Conservation (phyloP, 2,113 vertebrate genomes). For the Podiceps cristatus region DNA sequence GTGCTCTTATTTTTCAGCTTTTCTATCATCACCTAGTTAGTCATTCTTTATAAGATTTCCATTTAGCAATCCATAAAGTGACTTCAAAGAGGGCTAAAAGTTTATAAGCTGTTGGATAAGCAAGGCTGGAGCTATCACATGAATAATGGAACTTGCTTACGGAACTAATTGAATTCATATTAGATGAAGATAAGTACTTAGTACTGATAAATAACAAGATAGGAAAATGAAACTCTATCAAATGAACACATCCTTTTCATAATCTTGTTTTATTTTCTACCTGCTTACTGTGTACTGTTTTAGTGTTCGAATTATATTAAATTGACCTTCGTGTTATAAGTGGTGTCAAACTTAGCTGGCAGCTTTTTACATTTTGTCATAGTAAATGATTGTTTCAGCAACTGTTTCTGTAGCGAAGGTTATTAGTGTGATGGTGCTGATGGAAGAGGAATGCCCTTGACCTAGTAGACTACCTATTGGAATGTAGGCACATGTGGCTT, state of each 20-base stretch:
- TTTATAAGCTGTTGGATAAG: slow-evolving; percentile 70
- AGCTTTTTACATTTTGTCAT: slow-evolving; percentile 46
- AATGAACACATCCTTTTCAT: not conserved
- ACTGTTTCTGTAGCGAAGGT: slow-evolving; percentile 1
- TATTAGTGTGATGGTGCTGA: slow-evolving; percentile 46
- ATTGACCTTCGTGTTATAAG: not conserved
- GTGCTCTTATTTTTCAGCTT: slow-evolving; percentile 75
- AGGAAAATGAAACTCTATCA: slow-evolving; percentile 2
- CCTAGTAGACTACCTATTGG: slow-evolving; percentile 51
- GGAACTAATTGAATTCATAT: slow-evolving; percentile 76
- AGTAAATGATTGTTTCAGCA: slow-evolving; percentile 24
- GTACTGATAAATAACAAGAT: slow-evolving; percentile 46
- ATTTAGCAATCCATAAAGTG: slow-evolving; percentile 76
- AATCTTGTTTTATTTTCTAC: not conserved
- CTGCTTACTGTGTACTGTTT: not conserved
- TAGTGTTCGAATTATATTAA: not conserved
- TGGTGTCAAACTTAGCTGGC: not conserved
- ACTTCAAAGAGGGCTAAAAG: slow-evolving; percentile 81
- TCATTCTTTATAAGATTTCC: slow-evolving; percentile 75
- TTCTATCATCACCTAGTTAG: slow-evolving; percentile 83
- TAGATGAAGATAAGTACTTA: slow-evolving; percentile 53
- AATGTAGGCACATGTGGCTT: slow-evolving; percentile 62
- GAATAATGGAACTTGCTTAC: slow-evolving; percentile 76
- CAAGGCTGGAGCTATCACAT: slow-evolving; percentile 47
- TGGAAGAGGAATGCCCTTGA: slow-evolving; percentile 71